A percentile compares a stretch with the other conserved stretches of the same genome.
Conservation (phyloP, 2,888 invertebrate species). For the Callinectes sapidus region DNA sequence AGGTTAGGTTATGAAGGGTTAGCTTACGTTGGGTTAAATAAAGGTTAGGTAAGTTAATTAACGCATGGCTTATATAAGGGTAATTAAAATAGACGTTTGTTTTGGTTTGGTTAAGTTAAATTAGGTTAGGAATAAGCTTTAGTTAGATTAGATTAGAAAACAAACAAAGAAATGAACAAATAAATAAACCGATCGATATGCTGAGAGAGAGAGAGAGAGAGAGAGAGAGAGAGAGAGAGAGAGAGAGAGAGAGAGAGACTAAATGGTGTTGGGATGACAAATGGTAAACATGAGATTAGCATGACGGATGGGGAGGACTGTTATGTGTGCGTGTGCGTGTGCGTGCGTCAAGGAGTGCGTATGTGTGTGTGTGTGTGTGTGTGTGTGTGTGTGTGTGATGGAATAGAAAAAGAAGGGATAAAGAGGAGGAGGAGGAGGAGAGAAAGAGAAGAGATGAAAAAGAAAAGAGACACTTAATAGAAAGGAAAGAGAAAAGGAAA, state of each 20-base stretch:
- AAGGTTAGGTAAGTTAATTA: too few relatives aligned
- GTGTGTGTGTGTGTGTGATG: neutral
- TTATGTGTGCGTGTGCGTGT: neutral
- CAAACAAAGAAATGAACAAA: too few relatives aligned
- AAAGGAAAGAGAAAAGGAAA: neutral
- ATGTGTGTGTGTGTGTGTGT: neutral
- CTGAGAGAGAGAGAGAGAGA: neutral
- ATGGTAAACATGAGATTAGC: conserved; percentile 10
- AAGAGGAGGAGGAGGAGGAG: neutral
- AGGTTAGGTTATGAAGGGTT: too few relatives aligned
- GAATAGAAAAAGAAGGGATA: neutral
- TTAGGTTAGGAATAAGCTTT: too few relatives aligned
- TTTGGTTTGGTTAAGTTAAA: too few relatives aligned
- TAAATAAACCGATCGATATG: neutral
- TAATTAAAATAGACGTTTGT: too few relatives aligned
- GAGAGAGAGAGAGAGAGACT: neutral
- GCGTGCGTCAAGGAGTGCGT: neutral
- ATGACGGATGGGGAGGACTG: neutral
- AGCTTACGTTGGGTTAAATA: too few relatives aligned
- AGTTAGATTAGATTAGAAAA: too few relatives aligned
- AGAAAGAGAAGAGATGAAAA: neutral
- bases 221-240: neutral
- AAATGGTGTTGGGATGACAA: conserved; percentile 24
- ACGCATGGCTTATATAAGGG: too few relatives aligned
- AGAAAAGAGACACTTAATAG: neutral